Evolutionary conservation across 2,797 vertebrate genomes (phyloP), one percentile per base, ranked within the genome.

Genomic region (Hemitrygon akajei): DNA sequence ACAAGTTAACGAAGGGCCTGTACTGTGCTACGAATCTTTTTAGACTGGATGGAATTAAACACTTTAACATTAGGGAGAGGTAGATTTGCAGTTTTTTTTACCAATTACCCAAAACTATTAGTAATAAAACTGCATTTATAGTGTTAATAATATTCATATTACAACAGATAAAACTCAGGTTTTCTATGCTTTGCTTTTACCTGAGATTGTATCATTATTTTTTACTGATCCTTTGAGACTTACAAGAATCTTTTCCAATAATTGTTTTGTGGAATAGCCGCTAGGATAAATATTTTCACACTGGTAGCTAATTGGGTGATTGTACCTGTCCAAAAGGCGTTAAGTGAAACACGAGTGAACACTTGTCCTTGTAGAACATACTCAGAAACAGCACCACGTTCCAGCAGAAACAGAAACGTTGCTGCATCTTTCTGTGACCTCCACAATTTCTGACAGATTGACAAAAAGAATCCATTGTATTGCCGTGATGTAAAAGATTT

Each of bases 201-300:
- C n/a, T 87, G 56, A 58, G 14, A 1, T 69, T 89, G 18, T 20
- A 22, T 14, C 37, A 69, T 89, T 89, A 66, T 1, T 37, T 89
- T 34, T 66, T 11, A 20, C 63, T 37, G 16, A 69, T 69, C n/a
- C 7, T 89, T 69, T 89, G 60, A 89, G 60, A 89, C 34, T 66
- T 20, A 69, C 60, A 69, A 22, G 63, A 20, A 27, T 37, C 37
- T 87, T 89, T 69, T 89, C 30, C 16, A 37, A 89, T 89, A 89
- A 89, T 89, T 69, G 86, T 89, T 89, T 89, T 20, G 34, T n/a
- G 86, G 34, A 89, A 89, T 89, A 89, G 37, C 66, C n/a, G 14
- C n/a, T 3, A 69, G n/a, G 60, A 89, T 69, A 89, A 89, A 69
- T 69, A 69, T 37, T 69, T 89, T 63, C n/a, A 89, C 60, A 69